Evolutionary conservation across 2,797 vertebrate species (phyloP).

Genomic region (Thunnus albacares): DNA sequence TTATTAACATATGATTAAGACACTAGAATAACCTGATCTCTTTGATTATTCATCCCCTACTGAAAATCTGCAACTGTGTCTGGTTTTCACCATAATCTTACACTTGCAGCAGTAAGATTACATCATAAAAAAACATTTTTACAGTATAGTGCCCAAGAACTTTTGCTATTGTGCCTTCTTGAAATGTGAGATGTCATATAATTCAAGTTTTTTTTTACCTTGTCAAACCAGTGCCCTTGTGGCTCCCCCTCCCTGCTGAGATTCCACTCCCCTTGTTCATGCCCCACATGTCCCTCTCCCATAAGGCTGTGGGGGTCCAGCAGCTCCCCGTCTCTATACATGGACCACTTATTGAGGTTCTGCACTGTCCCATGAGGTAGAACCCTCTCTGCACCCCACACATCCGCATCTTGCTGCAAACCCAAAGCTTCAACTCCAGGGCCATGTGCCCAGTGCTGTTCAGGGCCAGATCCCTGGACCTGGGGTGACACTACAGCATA

Average conservation of each 20-base stretch:
- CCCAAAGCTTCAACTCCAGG: slow-evolving; percentile 71
- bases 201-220: slow-evolving; percentile 82
- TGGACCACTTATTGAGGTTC: slow-evolving; percentile 86
- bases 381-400: slow-evolving; percentile 86
- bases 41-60: background rate
- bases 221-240: slow-evolving; percentile 89
- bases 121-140: background rate
- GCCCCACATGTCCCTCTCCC: slow-evolving; percentile 59
- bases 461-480: slow-evolving; percentile 86
- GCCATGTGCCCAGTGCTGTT: slow-evolving; percentile 87
- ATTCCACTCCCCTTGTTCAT: slow-evolving; percentile 81
- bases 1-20: background rate
- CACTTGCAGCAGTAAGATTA: background rate
- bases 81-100: slow-evolving; percentile 7
- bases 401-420: slow-evolving; percentile 81
- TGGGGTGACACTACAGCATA: slow-evolving; percentile 94
- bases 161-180: background rate
- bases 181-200: slow-evolving; percentile 8
- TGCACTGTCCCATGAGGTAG: slow-evolving; percentile 84
- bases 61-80: background rate
- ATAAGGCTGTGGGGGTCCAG: slow-evolving; percentile 80
- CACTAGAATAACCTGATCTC: background rate
- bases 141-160: background rate
- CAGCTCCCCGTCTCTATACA: slow-evolving; percentile 83
- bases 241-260: slow-evolving; percentile 87